phyloP scores from a whole-genome alignment of 2,888 invertebrate species.

The Cryptus viduatorius region DNA sequence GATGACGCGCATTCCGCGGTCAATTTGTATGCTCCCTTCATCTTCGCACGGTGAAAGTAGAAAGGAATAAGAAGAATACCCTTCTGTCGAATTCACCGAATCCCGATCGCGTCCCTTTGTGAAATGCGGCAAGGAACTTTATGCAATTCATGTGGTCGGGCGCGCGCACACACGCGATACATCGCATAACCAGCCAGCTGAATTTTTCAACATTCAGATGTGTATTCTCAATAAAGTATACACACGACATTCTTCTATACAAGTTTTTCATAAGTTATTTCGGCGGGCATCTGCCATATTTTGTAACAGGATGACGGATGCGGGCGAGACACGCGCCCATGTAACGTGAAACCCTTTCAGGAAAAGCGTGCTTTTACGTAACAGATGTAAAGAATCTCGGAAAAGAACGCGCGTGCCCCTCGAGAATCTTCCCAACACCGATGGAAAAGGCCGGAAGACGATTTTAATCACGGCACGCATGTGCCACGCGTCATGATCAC shows the following conservation, averaged over 20 bases:
- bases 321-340: conserved; percentile 73
- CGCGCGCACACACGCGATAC: conserved; percentile 17
- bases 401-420: conserved; percentile 74
- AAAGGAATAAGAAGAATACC: conserved; percentile 53
- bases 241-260: not conserved
- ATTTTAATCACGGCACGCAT: conserved; percentile 63
- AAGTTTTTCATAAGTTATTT: conserved; percentile 42
- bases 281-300: conserved; percentile 60
- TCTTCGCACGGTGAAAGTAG: conserved; percentile 24
- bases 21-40: conserved; percentile 51
- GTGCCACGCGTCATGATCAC: conserved; percentile 53
- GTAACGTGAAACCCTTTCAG: conserved; percentile 79
- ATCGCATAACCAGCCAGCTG: conserved; percentile 18
- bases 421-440: conserved; percentile 33
- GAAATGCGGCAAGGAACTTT: conserved; percentile 27
- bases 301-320: conserved; percentile 72
- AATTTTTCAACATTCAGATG: conserved; percentile 14
- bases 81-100: conserved; percentile 61
- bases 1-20: conserved; percentile 51
- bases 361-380: conserved; percentile 76
- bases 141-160: conserved; percentile 56
- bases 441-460: conserved; percentile 74
- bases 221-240: not conserved
- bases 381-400: conserved; percentile 76
- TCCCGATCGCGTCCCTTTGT: conserved; percentile 50